Conservation (phyloP, 2,888 invertebrate species). For the Endotricha flammealis region DNA sequence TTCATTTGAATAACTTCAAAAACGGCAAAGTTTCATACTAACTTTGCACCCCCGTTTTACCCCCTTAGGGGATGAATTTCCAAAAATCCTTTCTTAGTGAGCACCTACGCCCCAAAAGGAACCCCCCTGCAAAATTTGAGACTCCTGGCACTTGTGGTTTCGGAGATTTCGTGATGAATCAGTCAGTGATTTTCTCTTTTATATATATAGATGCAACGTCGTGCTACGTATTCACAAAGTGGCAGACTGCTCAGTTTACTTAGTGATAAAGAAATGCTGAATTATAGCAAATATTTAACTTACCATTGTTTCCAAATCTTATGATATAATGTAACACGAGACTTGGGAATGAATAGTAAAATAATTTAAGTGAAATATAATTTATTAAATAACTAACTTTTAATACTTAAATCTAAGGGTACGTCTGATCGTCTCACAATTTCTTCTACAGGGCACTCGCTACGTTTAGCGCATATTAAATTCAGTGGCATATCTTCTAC, state of each 20-base stretch:
- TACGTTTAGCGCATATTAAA: conserved; percentile 55
- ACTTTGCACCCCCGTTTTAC: too few species aligned
- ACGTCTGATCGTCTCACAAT: conserved; percentile 68
- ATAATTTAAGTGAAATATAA: conserved; percentile 26
- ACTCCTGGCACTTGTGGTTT: too few species aligned
- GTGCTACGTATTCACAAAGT: not conserved
- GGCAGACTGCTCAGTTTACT: conserved; percentile 2
- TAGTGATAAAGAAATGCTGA: conserved; percentile 4
- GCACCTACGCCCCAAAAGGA: too few species aligned
- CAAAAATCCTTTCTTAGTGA: too few species aligned
- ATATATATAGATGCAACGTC: not conserved
- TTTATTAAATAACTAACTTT: conserved; percentile 52
- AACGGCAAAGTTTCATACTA: too few species aligned
- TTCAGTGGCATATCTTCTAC: conserved; percentile 64
- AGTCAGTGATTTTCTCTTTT: too few species aligned
- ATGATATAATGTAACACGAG: not conserved
- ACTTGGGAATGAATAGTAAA: conserved; percentile 11
- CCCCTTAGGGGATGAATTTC: too few species aligned
- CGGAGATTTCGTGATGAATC: too few species aligned
- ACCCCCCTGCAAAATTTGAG: too few species aligned
- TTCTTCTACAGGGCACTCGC: conserved; percentile 56
- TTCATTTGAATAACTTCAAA: too few species aligned
- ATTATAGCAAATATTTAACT: conserved; percentile 4
- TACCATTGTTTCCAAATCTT: conserved; percentile 1
- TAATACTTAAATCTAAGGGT: conserved; percentile 81